Conservation (phyloP, 2,888 invertebrate genomes). For the Drosophila multiciliata region DNA sequence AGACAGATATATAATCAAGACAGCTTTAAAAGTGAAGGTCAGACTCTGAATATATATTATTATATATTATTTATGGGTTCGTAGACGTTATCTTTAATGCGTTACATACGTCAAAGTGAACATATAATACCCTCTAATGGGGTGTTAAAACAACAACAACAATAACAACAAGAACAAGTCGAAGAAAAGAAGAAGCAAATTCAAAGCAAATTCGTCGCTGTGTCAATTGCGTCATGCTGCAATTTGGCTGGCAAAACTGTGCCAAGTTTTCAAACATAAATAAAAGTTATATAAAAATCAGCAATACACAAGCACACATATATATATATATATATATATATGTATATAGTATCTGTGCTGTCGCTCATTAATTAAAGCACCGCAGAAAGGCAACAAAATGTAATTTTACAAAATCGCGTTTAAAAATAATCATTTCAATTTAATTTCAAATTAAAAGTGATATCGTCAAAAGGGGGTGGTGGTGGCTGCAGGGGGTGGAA, state of each 20-base stretch:
- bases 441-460: constrained; percentile 54
- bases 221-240: constrained; percentile 79
- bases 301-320: constrained; percentile 11
- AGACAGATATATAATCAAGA: not conserved
- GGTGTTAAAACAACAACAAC: not conserved
- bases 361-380: constrained; percentile 60
- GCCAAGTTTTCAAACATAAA: constrained; percentile 82
- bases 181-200: constrained; percentile 18
- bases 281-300: constrained; percentile 76
- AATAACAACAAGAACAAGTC: not conserved
- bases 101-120: not conserved
- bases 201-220: constrained; percentile 54
- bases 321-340: not conserved
- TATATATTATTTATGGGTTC: not conserved
- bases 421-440: constrained; percentile 70
- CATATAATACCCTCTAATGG: not conserved
- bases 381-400: constrained; percentile 55
- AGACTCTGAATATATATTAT: not conserved
- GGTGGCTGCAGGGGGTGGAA: not conserved
- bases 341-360: not conserved
- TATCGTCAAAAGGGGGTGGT: constrained; percentile 16
- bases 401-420: constrained; percentile 64
- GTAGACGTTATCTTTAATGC: not conserved
- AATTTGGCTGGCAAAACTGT: constrained; percentile 71
- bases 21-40: not conserved